These are phyloP conservation scores for Pseudomyrmex dendroicus DNA, from an alignment of 1,140 invertebrate genomes.

Conservation along the genomic window DNA sequence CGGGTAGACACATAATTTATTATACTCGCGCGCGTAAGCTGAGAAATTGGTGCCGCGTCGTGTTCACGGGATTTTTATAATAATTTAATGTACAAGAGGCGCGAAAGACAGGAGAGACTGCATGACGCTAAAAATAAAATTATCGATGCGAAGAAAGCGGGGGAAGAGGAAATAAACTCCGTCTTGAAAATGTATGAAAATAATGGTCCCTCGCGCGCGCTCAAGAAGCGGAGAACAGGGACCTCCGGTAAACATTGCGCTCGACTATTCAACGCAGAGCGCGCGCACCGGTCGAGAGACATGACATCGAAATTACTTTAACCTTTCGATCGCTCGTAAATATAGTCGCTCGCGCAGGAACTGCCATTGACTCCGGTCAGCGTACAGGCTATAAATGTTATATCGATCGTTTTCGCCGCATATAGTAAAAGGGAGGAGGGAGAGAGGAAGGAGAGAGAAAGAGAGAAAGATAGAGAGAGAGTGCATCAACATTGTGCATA, in stretches of 20 bases:
- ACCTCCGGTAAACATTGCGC: constrained; percentile 50
- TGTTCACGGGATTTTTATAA: neutral
- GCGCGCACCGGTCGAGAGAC: constrained; percentile 20
- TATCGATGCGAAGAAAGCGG: neutral
- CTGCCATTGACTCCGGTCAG: constrained; percentile 62
- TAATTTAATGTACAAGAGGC: neutral
- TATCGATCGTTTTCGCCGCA: constrained; percentile 38
- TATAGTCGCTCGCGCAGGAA: constrained; percentile 42
- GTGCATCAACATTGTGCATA: constrained; percentile 48
- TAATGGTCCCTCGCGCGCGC: neutral
- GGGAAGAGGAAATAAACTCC: neutral
- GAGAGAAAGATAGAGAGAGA: neutral
- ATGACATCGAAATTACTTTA: constrained; percentile 66
- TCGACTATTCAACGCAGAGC: constrained; percentile 41
- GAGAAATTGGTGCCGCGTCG: neutral
- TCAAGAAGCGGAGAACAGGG: constrained; percentile 31
- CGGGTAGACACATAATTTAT: neutral
- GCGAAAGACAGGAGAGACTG: neutral
- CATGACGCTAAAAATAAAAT: constrained; percentile 25
- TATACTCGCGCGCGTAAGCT: neutral
- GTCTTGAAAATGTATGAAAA: constrained; percentile 5
- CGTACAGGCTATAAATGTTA: constrained; percentile 50
- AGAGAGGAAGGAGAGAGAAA: no score
- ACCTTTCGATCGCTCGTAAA: constrained; percentile 61
- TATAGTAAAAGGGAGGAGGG: neutral